phyloP scores from a whole-genome alignment of 1,140 invertebrate species.

The Drosophila bipectinata region DNA sequence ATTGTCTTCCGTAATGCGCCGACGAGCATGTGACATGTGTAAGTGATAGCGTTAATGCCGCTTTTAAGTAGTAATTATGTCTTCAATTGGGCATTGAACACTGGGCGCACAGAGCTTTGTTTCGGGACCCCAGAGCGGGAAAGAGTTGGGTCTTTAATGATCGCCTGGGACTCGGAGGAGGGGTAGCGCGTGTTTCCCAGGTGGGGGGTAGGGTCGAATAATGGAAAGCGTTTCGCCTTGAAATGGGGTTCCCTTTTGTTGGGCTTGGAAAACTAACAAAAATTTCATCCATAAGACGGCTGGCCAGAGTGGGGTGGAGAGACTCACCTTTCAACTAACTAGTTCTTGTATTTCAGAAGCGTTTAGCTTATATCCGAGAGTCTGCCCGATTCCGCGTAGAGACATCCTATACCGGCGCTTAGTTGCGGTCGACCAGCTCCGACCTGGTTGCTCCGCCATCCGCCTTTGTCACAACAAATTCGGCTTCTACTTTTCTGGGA shows the following conservation, averaged over 20 bases:
- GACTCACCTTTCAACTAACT: neutral
- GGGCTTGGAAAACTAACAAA: neutral
- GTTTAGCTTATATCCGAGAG: neutral
- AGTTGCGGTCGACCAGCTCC: slow-evolving; percentile 31
- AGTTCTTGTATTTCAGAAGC: neutral
- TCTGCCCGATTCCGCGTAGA: slow-evolving; percentile 53
- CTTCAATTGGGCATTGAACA: slow-evolving; percentile 73
- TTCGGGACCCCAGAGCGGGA: slow-evolving; percentile 9
- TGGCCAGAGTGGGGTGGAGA: no score
- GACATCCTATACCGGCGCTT: slow-evolving; percentile 80
- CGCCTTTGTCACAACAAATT: slow-evolving; percentile 63
- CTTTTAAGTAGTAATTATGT: slow-evolving; percentile 80
- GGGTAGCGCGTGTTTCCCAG: slow-evolving; percentile 41
- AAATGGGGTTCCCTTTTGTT: slow-evolving; percentile 7
- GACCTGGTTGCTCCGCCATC: slow-evolving; percentile 16
- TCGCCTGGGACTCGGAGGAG: neutral
- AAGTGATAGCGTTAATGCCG: slow-evolving; percentile 80
- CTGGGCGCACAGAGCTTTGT: slow-evolving; percentile 40
- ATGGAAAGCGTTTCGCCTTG: slow-evolving; percentile 19
- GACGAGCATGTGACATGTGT: slow-evolving; percentile 79
- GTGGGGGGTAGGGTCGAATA: slow-evolving; percentile 19
- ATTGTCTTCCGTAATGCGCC: slow-evolving; percentile 74
- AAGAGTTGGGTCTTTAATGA: slow-evolving; percentile 27
- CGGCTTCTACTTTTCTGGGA: slow-evolving; percentile 8
- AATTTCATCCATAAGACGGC: no score